Base-by-base conservation (phyloP, 1,140 invertebrate species). In the Procambarus virginalis region DNA sequence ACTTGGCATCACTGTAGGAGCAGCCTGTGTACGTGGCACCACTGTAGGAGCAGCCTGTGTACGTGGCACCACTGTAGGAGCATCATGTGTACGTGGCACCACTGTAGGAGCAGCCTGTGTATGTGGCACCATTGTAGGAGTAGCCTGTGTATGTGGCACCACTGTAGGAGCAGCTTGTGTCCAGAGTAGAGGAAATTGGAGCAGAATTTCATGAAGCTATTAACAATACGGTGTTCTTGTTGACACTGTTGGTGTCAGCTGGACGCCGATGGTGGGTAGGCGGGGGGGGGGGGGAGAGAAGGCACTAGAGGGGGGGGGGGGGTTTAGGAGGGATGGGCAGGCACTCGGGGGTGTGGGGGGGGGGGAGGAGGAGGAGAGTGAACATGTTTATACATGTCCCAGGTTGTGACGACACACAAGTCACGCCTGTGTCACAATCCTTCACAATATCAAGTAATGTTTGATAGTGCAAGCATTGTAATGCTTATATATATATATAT, bases 201-300 rank as follows among this genome's bases (percentile, higher is more conserved):
- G 14, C 14, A 68, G 14, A 73, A 73, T 73, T 73, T 73, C 68
- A 73, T 73, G 68, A 73, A 73, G 68, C n/a, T 73, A 73, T 73
- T 22, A 73, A 73, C 68, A 73, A 73, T 34, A 73, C 68, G 5
- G 68, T 73, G 68, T 73, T 73, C n/a, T 73, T 73, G 68, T 73
- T 73, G 68, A 73, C 68, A 73, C 68, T 73, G 68, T 5, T 5
- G 68, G 22, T 73, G 68, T 73, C 68, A 73, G 68, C 68, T 73
- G 68, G 68, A 73, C 68, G 68, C 68, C 20, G 64, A n/a, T 10
- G 5, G 12, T 1, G 64, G 14, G 17, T 1, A 17, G 64, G 60
- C 5, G 51, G 64, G 64, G 64, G 64, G 14, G 10, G 64, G 64
- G 64, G 14, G 10, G 64, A 1, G 12, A 68, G 64, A n/a, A 2